Base-by-base conservation (phyloP, 2,113 vertebrate genomes). In the Bubalus kerabau region DNA sequence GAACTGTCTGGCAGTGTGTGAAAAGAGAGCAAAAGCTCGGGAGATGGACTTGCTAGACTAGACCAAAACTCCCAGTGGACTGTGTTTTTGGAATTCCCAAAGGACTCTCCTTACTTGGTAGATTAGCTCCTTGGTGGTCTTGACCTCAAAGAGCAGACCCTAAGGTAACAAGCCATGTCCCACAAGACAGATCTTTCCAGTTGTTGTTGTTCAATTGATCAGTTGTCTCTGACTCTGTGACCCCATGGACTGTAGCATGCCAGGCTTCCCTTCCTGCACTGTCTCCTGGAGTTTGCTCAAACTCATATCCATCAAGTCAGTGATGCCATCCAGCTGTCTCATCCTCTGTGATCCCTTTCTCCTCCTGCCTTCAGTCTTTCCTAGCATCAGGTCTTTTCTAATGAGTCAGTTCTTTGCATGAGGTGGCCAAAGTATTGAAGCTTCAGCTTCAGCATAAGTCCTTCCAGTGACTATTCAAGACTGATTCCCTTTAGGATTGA, bases 141-240 rank as follows among this genome's bases (percentile, higher is more conserved):
- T 23, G 13, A 23, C 52, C 50, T 54, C 12, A 83, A 36, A 28
- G 50, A 54, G 19, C n/a, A 56, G 43, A 56, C 56, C 62, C 43
- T 54, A 93, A n/a, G 48, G 5, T 13, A 67, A 56, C 32, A 82
- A 94, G 46, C 23, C 40, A 93, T 85, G 13, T 59, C 23, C 30
- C 46, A 13, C 6, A 67, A 14, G 6, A 43, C 40, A 28, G 30
- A 36, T 83, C 19, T 86, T n/a, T 92, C 50, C 46, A 96, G 24
- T 23, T 71, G n/a, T 36, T 71, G 60, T 32, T 64, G n/a, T 71
- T 71, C 19, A 71, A 13, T 23, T 74, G 10, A 5, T 74, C 5
- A 0, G 3, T 23, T 23, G 10, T 74, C 19, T 23, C 67, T 40
- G 67, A 40, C 19, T 74, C n/a, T 74, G n/a, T 0, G 0, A 40